Evolutionary conservation across 2,888 invertebrate genomes (phyloP).

Genomic region (Ochropleura leucogaster): DNA sequence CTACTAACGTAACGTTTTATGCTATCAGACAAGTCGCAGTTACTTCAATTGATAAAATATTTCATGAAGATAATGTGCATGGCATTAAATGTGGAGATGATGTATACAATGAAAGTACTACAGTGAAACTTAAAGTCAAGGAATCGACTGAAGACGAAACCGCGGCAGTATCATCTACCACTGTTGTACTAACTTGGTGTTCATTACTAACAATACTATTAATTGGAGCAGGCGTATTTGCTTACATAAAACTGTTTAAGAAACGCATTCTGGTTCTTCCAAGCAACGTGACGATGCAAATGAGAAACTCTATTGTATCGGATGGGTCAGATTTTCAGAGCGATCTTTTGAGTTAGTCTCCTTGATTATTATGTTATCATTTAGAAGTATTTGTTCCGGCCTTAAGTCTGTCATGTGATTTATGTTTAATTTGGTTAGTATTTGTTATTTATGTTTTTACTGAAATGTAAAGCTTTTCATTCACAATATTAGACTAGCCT

Average conservation of each 20-base stretch:
- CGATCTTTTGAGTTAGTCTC: constrained; percentile 63
- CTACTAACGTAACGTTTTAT: constrained; percentile 68
- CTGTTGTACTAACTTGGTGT: constrained; percentile 67
- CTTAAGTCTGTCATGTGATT: constrained; percentile 27
- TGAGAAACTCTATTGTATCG: constrained; percentile 74
- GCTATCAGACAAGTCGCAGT: constrained; percentile 74
- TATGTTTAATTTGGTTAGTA: constrained; percentile 20
- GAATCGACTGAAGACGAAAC: neutral
- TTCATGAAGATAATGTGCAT: constrained; percentile 86
- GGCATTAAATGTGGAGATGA: constrained; percentile 84
- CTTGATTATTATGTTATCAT: neutral
- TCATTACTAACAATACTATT: constrained; percentile 68
- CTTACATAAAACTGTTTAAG: constrained; percentile 60
- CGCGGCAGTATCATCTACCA: constrained; percentile 46
- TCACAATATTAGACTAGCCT: neutral
- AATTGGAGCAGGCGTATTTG: constrained; percentile 48
- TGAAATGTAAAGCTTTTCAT: neutral
- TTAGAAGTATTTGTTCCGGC: constrained; percentile 12
- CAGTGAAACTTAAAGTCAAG: constrained; percentile 10
- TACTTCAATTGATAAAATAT: constrained; percentile 83
- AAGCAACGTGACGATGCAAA: constrained; percentile 69
- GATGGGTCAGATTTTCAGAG: constrained; percentile 72
- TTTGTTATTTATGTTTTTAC: constrained; percentile 30
- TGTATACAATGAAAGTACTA: constrained; percentile 44
- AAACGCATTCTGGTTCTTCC: constrained; percentile 57